A percentile compares a stretch with the other conserved stretches of the same genome.
Evolutionary conservation across 2,113 vertebrate genomes (phyloP).

Genomic region (Lamprotornis superbus): DNA sequence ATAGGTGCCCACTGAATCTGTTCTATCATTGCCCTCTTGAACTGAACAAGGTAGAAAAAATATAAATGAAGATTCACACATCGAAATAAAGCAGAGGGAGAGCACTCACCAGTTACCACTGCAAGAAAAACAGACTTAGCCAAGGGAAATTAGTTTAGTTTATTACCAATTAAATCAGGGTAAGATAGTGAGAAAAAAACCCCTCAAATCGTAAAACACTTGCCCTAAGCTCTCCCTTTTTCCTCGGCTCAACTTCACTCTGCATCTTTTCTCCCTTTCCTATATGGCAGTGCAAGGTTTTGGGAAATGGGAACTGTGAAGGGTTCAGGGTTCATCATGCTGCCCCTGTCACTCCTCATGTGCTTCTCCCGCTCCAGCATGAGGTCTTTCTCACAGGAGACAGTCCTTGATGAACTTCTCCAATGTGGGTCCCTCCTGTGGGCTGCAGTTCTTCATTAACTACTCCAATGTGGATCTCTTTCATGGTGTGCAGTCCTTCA

Average conservation of each 20-base stretch:
- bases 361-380: background rate
- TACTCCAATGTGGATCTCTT: background rate
- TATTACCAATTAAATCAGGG: background rate
- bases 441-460: background rate
- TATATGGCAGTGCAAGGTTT: background rate
- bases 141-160: background rate
- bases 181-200: background rate
- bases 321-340: background rate
- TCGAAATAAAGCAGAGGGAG: accelerated
- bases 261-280: background rate
- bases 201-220: background rate
- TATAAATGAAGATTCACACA: accelerated
- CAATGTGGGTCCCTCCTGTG: accelerated
- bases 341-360: background rate
- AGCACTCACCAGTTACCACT: too few relatives aligned
- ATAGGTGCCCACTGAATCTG: background rate
- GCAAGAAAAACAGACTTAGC: background rate
- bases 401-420: accelerated
- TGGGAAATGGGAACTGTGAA: background rate
- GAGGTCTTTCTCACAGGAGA: background rate
- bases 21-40: background rate
- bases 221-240: background rate
- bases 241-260: background rate
- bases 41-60: background rate
- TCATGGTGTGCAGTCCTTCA: accelerated